A percentile compares a stretch with the other conserved stretches of the same genome.
phyloP scores from a whole-genome alignment of 37 sponge, comb jelly and placozoan genomes.

The Oscarella lobularis region DNA sequence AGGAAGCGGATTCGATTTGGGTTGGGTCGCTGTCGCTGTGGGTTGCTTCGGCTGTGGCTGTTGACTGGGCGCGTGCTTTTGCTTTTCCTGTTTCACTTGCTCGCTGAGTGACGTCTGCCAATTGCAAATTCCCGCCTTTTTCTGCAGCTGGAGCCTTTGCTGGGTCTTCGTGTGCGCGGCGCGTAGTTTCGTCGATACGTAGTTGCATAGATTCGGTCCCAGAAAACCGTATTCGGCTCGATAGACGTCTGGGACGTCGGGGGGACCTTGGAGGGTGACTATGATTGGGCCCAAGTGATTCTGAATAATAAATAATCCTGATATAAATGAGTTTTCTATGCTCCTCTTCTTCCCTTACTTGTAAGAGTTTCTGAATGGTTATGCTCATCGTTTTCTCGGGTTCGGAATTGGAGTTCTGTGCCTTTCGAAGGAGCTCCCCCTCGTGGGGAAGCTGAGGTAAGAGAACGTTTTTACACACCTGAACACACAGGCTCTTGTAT shows the following conservation, averaged over 20 bases:
- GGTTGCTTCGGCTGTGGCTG: background rate
- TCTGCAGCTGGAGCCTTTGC: background rate
- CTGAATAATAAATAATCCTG: too few species aligned
- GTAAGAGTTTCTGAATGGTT: too few species aligned
- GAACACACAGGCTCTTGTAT: too few species aligned
- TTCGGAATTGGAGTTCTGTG: too few species aligned
- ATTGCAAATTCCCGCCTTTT: background rate
- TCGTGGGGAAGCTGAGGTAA: background rate
- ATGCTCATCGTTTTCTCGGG: too few species aligned
- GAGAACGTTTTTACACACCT: background rate
- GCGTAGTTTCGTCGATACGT: background rate
- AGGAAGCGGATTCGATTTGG: too few species aligned
- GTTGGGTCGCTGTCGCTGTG: too few species aligned
- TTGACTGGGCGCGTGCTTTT: background rate
- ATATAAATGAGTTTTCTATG: too few species aligned
- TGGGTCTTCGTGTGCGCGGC: background rate
- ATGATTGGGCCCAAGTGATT: too few species aligned
- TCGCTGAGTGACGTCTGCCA: background rate
- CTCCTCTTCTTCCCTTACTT: too few species aligned
- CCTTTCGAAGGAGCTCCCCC: background rate
- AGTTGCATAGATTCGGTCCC: background rate
- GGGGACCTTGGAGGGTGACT: background rate
- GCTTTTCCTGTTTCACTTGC: background rate
- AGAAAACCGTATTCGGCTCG: background rate
- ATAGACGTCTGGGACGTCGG: background rate